Evolutionary conservation across 2,888 invertebrate species (phyloP).

Genomic region (Cantharis rustica): DNA sequence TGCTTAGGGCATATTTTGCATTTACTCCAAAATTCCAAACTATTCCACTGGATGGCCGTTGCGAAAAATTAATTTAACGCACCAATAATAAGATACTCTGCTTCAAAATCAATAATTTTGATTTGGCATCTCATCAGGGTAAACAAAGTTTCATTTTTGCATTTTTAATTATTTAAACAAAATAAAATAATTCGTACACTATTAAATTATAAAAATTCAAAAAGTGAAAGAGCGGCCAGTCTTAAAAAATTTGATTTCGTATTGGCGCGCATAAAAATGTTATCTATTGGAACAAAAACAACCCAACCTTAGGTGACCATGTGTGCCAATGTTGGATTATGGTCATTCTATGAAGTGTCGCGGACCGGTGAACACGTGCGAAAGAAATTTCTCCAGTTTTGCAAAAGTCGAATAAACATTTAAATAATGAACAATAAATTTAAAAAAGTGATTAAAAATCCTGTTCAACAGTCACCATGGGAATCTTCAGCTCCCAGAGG

Average conservation of each 20-base stretch:
- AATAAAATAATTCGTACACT: no score
- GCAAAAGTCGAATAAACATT: not conserved
- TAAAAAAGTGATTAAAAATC: not conserved
- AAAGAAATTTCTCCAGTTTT: not conserved
- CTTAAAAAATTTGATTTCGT: not conserved
- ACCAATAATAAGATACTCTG: no score
- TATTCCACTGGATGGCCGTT: no score
- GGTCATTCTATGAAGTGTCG: not conserved
- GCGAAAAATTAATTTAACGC: no score
- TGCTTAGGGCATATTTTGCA: no score
- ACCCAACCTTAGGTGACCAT: not conserved
- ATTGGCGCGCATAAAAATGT: not conserved
- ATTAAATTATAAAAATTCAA: not conserved
- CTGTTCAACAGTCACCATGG: slow-evolving; percentile 6
- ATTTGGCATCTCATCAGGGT: not conserved
- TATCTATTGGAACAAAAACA: not conserved
- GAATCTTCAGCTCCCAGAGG: slow-evolving; percentile 6
- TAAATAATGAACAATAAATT: not conserved
- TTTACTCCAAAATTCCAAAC: no score
- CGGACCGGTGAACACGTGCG: not conserved
- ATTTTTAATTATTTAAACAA: no score
- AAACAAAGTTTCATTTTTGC: not conserved
- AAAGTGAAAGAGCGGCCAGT: not conserved
- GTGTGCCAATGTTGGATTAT: not conserved
- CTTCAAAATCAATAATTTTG: not conserved